Conservation (phyloP, 1,140 invertebrate species). For the Zelostemma sp. region DNA sequence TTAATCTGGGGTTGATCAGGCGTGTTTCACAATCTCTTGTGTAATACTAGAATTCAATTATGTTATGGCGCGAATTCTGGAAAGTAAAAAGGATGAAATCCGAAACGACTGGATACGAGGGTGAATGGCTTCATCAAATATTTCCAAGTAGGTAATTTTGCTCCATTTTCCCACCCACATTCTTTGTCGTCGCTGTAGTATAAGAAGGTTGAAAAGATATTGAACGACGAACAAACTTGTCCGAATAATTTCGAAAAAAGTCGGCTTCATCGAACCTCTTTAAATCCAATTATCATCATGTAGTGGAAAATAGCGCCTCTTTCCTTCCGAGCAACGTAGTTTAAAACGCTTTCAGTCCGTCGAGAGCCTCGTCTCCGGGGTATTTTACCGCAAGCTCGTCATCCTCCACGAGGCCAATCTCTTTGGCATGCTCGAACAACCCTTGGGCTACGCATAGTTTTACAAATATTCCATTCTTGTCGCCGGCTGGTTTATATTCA, state of each 20-base stretch:
- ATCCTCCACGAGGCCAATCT: slow-evolving; percentile 53
- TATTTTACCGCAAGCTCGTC: slow-evolving; percentile 62
- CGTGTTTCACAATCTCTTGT: too few species aligned
- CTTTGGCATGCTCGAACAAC: slow-evolving; percentile 52
- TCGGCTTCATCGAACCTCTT: slow-evolving; percentile 26
- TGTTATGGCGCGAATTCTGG: not conserved
- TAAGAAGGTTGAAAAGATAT: not conserved
- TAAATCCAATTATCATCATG: slow-evolving; percentile 43
- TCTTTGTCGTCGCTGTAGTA: not conserved
- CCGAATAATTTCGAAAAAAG: slow-evolving; percentile 15
- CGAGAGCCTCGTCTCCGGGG: slow-evolving; percentile 51
- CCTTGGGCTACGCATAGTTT: slow-evolving; percentile 64
- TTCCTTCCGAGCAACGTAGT: slow-evolving; percentile 42
- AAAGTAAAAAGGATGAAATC: not conserved
- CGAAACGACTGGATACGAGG: not conserved
- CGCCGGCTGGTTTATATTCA: slow-evolving; percentile 55
- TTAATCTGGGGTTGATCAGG: too few species aligned
- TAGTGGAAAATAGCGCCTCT: slow-evolving; percentile 34
- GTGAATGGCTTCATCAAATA: not conserved
- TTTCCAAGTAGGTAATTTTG: not conserved
- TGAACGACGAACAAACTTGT: not conserved
- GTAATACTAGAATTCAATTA: too few species aligned
- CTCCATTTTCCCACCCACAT: not conserved
- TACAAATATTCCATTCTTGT: slow-evolving; percentile 64
- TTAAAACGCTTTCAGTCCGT: slow-evolving; percentile 60